Base-by-base conservation (phyloP, 2,888 invertebrate species). In the Agelastica alni region DNA sequence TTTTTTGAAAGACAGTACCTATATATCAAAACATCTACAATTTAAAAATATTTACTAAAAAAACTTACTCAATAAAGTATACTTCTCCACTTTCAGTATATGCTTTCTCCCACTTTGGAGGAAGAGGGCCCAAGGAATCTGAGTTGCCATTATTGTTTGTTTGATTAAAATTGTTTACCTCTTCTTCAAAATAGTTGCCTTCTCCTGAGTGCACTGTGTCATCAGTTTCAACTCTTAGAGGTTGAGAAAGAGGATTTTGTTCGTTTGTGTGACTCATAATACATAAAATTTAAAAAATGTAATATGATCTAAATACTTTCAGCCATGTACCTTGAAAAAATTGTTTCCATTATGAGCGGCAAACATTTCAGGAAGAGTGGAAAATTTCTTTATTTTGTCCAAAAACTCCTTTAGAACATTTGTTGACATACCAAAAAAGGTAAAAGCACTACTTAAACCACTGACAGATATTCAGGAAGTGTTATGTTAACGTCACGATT, bases 41-140 rank as follows among this genome's bases (percentile, higher is more conserved):
- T 26, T 26, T 7, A 26, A 26, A 26, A 26, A 26, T 26, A 26
- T 26, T 26, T 7, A 26, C 9, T 20, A 44, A 47, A 32, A 42
- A 4, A 64, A 85, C 88, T 84, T 79, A 91, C 95, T 98, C 96
- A 67, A 98, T 98, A 73, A 96, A 98, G 79, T 98, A 98, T 55
- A 92, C 88, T 81, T 97, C 96, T 67, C 97, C 97, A 57, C 93
- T 91, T 62, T 96, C 96, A 7, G 97, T 96, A 73, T 91, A 96
- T 2, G 96, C 96, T 75, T 96, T 93, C 77, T 98, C 97, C 98
- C 98, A 98, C 81, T 96, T 96, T 3, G 88, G 83, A 51, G 97
- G 97, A 62, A 98, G 79, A 1, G 96, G 93, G 12, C 96, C 96
- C 49, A 96, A 79, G 60, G 91, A 90, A 72, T 89, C 89, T 70